A percentile compares a stretch with the other conserved stretches of the same genome.
These are phyloP conservation scores for Drosophila lacicola DNA, from an alignment of 2,888 invertebrate genomes.

Conservation along the genomic window DNA sequence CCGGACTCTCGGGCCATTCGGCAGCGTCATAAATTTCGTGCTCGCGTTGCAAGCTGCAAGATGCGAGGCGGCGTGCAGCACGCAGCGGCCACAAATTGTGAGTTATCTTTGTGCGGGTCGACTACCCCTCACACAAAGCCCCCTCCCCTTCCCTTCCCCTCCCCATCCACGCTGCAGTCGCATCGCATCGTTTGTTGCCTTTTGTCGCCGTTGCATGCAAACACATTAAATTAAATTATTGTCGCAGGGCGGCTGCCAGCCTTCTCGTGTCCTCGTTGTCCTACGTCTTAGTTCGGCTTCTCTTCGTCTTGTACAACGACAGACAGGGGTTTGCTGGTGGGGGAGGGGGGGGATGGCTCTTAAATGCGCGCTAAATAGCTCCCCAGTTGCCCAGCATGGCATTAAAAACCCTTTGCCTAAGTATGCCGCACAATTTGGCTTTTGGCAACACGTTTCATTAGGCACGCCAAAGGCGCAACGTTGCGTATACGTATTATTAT, in stretches of 20 bases:
- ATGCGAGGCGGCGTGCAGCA: constrained; percentile 51
- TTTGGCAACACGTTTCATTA: constrained; percentile 71
- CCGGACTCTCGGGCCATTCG: constrained; percentile 31
- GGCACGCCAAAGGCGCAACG: constrained; percentile 47
- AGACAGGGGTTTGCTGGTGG: not conserved
- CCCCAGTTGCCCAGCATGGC: constrained; percentile 37
- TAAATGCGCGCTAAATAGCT: constrained; percentile 64
- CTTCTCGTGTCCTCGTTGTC: constrained; percentile 30
- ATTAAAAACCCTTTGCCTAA: constrained; percentile 48
- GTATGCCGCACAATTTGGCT: constrained; percentile 61
- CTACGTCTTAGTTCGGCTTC: constrained; percentile 63
- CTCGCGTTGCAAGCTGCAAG: constrained; percentile 42
- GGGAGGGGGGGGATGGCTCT: constrained; percentile 2
- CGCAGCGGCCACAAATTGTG: constrained; percentile 77
- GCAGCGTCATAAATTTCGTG: constrained; percentile 72
- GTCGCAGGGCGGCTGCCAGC: constrained; percentile 59
- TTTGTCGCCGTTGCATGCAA: constrained; percentile 73
- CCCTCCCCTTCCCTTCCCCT: not conserved
- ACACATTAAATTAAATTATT: constrained; percentile 81
- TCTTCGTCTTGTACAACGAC: constrained; percentile 21
- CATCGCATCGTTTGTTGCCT: constrained; percentile 23
- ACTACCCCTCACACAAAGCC: not conserved
- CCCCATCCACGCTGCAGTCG: not conserved
- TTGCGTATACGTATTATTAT: constrained; percentile 48
- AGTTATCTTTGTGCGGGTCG: constrained; percentile 68